Evolutionary conservation across 2,113 vertebrate genomes (phyloP), one percentile per base, ranked within the genome.

Genomic region (Lanius collurio): DNA sequence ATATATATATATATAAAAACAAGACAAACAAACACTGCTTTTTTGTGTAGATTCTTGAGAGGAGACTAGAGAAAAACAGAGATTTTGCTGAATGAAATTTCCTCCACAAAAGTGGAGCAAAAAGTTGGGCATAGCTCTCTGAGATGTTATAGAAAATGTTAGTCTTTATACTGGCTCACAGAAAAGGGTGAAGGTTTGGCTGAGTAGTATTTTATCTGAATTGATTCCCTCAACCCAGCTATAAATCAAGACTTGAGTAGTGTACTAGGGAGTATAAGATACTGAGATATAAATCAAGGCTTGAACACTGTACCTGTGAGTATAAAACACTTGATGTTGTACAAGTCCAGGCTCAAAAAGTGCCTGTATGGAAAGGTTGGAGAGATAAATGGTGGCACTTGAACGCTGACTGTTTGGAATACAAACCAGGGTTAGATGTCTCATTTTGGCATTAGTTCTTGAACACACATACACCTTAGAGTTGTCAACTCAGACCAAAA

Each of bases 321-420:
- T 95, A 95, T 95, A 97, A 96, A 95, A 95, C 81, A 86, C 79
- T 95, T 74, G 90, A 94, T 91, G 90, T 73, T 83, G 86, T 71
- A 70, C 76, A 90, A 93, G 83, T 77, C 83, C 84, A 90, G 90
- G 75, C 88, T 87, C 90, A 88, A 62, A 86, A 90, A 55, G 44
- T 87, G 80, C 87, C 92, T 80, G 15, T 50, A 33, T 90, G 78
- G 87, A 93, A 95, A 92, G 80, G 81, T 30, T 35, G 73, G 73
- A 59, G 60, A 96, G 91, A 96, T 95, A 93, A 96, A 97, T 95
- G 86, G 73, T 90, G 75, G 73, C 79, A 71, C 73, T 87, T 78
- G 87, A 93, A 11, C 76, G 63, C 11, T 89, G 86, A 16, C 68
- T 89, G 77, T 65, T 76, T 74, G 52, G 82, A 96, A 94, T 82